A percentile compares a stretch with the other conserved stretches of the same genome.
Conservation (phyloP, 2,113 vertebrate genomes). For the Plectropomus leopardus region DNA sequence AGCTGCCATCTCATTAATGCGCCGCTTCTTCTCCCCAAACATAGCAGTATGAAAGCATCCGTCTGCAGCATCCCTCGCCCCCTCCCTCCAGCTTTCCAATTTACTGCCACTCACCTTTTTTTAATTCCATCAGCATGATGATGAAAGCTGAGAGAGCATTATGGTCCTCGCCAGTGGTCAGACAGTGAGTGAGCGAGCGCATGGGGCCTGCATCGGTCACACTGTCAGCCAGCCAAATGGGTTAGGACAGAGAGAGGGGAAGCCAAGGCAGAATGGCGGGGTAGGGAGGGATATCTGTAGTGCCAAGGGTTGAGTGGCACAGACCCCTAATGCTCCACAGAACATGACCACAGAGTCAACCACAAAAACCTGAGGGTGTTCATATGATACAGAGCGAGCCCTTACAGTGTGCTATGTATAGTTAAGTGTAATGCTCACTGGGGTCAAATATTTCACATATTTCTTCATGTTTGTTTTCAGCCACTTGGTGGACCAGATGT, state of each 20-base stretch:
- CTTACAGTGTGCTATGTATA: conserved; percentile 17
- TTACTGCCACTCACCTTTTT: conserved; percentile 67
- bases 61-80: conserved; percentile 38
- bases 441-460: conserved; percentile 34
- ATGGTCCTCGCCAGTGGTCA: conserved; percentile 51
- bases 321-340: conserved; percentile 40
- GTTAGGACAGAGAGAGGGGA: conserved; percentile 35
- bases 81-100: conserved; percentile 41
- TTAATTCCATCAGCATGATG: conserved; percentile 71
- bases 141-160: conserved; percentile 73
- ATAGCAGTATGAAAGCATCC: conserved; percentile 53
- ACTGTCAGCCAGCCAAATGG: conserved; percentile 58
- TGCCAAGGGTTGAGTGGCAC: conserved; percentile 44
- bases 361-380: conserved; percentile 30
- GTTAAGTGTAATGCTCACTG: neutral
- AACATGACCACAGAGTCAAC: conserved; percentile 35
- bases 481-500: conserved; percentile 44
- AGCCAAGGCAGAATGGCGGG: neutral
- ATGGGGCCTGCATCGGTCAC: conserved; percentile 58
- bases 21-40: conserved; percentile 55
- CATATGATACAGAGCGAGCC: conserved; percentile 15
- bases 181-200: conserved; percentile 65
- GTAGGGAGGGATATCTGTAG: neutral
- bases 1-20: conserved; percentile 70
- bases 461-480: conserved; percentile 34